Percentiles rank a stretch among this genome's conserved stretches.
Conservation (phyloP, 1,140 invertebrate genomes). For the Phocides pigmalion region DNA sequence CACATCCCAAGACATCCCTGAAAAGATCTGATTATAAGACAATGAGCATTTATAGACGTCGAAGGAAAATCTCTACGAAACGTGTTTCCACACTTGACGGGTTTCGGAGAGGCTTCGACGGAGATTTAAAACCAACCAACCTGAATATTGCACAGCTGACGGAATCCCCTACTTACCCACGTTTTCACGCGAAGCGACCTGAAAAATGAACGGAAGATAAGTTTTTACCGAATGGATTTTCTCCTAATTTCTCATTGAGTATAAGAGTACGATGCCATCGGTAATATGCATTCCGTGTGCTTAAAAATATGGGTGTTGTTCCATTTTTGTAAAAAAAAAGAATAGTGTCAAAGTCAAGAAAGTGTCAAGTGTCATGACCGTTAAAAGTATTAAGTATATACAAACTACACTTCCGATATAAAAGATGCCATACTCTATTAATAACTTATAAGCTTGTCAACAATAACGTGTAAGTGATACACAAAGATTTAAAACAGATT, state of each 20-base stretch:
- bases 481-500: too few relatives aligned
- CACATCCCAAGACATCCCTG: not conserved
- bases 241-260: conserved; percentile 1
- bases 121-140: conserved; percentile 20
- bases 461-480: too few relatives aligned
- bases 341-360: too few relatives aligned
- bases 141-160: conserved; percentile 29
- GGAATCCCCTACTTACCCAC: conserved; percentile 30
- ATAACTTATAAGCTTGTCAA: too few relatives aligned
- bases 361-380: too few relatives aligned
- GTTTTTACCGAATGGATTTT: conserved; percentile 5
- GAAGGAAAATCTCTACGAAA: conserved; percentile 18
- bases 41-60: conserved; percentile 2
- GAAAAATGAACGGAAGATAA: conserved; percentile 27
- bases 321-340: too few relatives aligned
- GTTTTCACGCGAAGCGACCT: conserved; percentile 26
- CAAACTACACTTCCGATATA: too few relatives aligned
- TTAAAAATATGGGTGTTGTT: too few relatives aligned
- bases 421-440: too few relatives aligned
- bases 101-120: conserved; percentile 9
- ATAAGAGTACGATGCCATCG: not conserved
- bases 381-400: too few relatives aligned
- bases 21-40: not conserved
- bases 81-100: conserved; percentile 26
- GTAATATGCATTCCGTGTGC: not conserved